A percentile compares a stretch with the other conserved stretches of the same genome.
phyloP scores from a whole-genome alignment of 1,140 invertebrate genomes.

The Propsilocerus akamusi region DNA sequence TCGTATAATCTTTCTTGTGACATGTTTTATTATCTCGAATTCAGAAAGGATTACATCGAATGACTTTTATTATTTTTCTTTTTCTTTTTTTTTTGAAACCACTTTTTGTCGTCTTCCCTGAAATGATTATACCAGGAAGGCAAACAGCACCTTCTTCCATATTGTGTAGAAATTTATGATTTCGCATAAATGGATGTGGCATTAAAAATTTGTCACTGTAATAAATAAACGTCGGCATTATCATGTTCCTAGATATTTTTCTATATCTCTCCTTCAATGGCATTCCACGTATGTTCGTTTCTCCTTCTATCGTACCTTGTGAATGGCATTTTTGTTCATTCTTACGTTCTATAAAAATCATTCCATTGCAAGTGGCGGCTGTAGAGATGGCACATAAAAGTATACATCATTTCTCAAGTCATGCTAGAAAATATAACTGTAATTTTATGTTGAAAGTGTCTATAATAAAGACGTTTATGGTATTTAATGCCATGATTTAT shows the following conservation, averaged over 20 bases:
- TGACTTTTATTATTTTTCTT: too few relatives aligned
- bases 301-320: not conserved
- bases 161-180: not conserved
- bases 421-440: not conserved
- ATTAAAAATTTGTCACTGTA: constrained; percentile 3
- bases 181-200: not conserved
- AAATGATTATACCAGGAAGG: too few relatives aligned
- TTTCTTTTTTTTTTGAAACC: too few relatives aligned
- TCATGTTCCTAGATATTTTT: too few relatives aligned
- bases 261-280: not conserved
- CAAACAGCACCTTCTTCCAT: too few relatives aligned
- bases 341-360: not conserved
- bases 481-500: not conserved
- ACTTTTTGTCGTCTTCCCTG: too few relatives aligned
- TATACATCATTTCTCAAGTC: too few relatives aligned
- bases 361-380: too few relatives aligned
- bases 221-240: not conserved
- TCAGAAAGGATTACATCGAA: too few relatives aligned
- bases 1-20: too few relatives aligned
- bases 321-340: not conserved
- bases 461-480: constrained; percentile 4
- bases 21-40: too few relatives aligned
- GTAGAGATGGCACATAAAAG: too few relatives aligned
- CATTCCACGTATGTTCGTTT: not conserved
- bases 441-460: constrained; percentile 2